Conservation (phyloP, 2,797 vertebrate species). For the Chelidonichthys spinosus region DNA sequence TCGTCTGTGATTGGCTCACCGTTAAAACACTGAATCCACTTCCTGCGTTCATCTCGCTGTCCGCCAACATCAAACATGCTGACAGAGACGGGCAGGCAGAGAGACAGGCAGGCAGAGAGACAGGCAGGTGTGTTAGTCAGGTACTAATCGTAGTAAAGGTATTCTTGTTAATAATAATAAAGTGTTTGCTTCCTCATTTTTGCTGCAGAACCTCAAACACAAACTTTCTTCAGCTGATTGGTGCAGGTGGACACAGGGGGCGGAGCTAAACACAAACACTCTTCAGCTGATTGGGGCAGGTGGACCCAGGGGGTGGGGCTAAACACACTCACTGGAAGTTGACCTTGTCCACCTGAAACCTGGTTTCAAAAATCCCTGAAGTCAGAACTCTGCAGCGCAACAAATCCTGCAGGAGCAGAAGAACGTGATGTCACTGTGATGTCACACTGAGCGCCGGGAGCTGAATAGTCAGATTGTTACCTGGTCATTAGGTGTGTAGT, state of each 20-base stretch:
- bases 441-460: neutral
- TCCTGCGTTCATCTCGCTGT: slow-evolving; percentile 97
- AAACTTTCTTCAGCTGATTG: slow-evolving; percentile 83
- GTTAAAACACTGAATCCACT: slow-evolving; percentile 99
- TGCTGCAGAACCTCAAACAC: neutral
- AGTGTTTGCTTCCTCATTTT: too few species aligned
- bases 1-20: slow-evolving; percentile 80
- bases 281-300: neutral
- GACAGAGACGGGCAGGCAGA: slow-evolving; percentile 4
- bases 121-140: neutral
- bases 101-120: neutral
- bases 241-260: neutral
- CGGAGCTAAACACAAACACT: slow-evolving; percentile 84
- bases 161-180: too few species aligned
- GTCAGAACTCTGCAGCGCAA: slow-evolving; percentile 97
- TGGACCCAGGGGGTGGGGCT: neutral
- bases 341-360: slow-evolving; percentile 99
- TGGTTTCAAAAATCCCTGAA: slow-evolving; percentile 96
- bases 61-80: slow-evolving; percentile 99
- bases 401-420: slow-evolving; percentile 85
- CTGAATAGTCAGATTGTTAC: slow-evolving; percentile 68
- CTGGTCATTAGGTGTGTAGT: slow-evolving; percentile 98
- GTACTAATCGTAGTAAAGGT: neutral
- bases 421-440: neutral
- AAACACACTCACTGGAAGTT: slow-evolving; percentile 94